Conservation (phyloP, 2,888 invertebrate species). For the Ophion slaviceki region DNA sequence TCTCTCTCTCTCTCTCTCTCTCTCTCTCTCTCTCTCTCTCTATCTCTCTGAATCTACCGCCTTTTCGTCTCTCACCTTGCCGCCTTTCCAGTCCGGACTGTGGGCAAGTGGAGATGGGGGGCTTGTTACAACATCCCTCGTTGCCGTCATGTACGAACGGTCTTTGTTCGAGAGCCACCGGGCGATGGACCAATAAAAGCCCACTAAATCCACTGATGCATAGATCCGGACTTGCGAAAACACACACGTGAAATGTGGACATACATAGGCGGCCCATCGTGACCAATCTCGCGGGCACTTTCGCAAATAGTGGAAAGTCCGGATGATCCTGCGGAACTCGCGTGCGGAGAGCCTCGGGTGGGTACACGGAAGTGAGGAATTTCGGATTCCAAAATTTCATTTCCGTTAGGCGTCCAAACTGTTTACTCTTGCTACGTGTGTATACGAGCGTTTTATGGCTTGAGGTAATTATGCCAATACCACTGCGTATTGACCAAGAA, state of each 20-base stretch:
- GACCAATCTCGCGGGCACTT: conserved; percentile 15
- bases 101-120: background rate
- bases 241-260: background rate
- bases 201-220: conserved; percentile 75
- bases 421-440: background rate
- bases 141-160: conserved; percentile 69
- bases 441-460: background rate
- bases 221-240: conserved; percentile 47
- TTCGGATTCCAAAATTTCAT: conserved; percentile 32
- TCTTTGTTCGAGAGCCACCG: conserved; percentile 71
- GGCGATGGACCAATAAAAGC: conserved; percentile 76
- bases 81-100: background rate
- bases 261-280: background rate
- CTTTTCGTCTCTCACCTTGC: background rate
- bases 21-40: background rate
- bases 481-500: background rate
- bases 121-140: conserved; percentile 41
- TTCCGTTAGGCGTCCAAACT: conserved; percentile 31
- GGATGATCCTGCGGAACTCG: conserved; percentile 1
- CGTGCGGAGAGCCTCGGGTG: background rate
- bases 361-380: conserved; percentile 12
- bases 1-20: conserved; percentile 12
- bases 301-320: conserved; percentile 29
- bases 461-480: background rate
- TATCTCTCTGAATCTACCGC: background rate